phyloP scores from a whole-genome alignment of 2,113 vertebrate genomes.

The Ursus arctos region DNA sequence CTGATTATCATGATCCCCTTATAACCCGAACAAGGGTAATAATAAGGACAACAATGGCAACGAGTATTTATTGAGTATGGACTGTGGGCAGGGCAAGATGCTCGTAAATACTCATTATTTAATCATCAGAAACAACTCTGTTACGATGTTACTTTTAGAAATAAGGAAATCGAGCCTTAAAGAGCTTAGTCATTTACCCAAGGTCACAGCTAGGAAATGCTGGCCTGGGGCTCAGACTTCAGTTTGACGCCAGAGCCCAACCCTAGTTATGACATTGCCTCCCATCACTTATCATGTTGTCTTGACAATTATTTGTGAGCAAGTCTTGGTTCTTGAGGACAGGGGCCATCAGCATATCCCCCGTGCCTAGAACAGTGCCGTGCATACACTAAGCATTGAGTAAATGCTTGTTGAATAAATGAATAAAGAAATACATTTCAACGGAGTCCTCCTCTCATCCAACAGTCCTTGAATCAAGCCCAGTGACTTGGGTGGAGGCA shows the following conservation, averaged over 20 bases:
- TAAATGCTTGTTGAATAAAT: background rate
- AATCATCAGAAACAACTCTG: background rate
- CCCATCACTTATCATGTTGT: background rate
- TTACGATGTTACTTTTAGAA: background rate
- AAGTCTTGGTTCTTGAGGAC: background rate
- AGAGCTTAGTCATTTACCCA: background rate
- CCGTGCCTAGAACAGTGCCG: background rate
- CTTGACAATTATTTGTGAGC: background rate
- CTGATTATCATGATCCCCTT: background rate
- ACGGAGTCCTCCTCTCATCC: background rate
- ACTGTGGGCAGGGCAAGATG: accelerated
- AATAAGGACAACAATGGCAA: background rate
- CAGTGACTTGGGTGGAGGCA: background rate
- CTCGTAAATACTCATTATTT: background rate
- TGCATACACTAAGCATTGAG: background rate
- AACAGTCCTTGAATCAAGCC: background rate
- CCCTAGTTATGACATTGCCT: background rate
- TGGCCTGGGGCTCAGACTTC: background rate
- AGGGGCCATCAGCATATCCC: background rate
- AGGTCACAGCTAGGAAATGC: background rate
- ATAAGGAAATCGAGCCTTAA: background rate
- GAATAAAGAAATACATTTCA: background rate
- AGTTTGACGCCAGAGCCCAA: background rate
- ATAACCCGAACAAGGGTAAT: too few species aligned
- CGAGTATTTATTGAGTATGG: background rate